These are phyloP conservation scores for Hyphantria cunea DNA, from an alignment of 1,140 invertebrate species.

Conservation along the genomic window DNA sequence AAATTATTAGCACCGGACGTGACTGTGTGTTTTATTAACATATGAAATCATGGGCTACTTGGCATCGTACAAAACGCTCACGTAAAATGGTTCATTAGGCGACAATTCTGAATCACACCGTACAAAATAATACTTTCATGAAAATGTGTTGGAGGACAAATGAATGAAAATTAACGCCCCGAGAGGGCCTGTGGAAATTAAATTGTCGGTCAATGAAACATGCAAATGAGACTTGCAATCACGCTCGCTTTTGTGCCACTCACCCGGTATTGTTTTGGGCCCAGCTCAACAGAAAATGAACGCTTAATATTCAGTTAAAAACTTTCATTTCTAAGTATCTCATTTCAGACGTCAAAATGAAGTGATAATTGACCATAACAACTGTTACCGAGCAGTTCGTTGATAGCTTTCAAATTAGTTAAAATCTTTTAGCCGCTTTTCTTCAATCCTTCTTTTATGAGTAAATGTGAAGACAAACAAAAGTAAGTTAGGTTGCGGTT, in stretches of 20 bases:
- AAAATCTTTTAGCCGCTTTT: slow-evolving; percentile 13
- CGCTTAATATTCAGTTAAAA: slow-evolving; percentile 27
- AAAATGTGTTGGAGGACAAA: slow-evolving; percentile 37
- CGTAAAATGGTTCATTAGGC: slow-evolving; percentile 22
- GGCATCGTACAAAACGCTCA: slow-evolving; percentile 3
- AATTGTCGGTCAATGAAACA: slow-evolving; percentile 62
- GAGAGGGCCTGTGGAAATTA: slow-evolving; percentile 49
- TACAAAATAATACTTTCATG: slow-evolving; percentile 32
- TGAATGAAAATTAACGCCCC: slow-evolving; percentile 45
- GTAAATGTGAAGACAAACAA: not conserved
- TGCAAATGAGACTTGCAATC: slow-evolving; percentile 61
- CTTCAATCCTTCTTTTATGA: slow-evolving; percentile 8
- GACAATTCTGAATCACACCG: slow-evolving; percentile 21
- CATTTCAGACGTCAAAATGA: slow-evolving; percentile 22
- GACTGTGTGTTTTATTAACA: not conserved
- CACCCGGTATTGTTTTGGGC: slow-evolving; percentile 42
- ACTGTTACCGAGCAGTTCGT: slow-evolving; percentile 19
- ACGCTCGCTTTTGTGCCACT: slow-evolving; percentile 47
- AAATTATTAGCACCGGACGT: not conserved
- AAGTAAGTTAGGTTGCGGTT: not conserved
- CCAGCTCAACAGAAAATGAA: slow-evolving; percentile 22
- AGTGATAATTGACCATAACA: slow-evolving; percentile 28
- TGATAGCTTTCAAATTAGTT: slow-evolving; percentile 13
- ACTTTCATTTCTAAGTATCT: slow-evolving; percentile 23
- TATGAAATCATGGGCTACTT: not conserved